Evolutionary conservation across 2,888 invertebrate genomes (phyloP).

Genomic region (Drosophila demipolita): DNA sequence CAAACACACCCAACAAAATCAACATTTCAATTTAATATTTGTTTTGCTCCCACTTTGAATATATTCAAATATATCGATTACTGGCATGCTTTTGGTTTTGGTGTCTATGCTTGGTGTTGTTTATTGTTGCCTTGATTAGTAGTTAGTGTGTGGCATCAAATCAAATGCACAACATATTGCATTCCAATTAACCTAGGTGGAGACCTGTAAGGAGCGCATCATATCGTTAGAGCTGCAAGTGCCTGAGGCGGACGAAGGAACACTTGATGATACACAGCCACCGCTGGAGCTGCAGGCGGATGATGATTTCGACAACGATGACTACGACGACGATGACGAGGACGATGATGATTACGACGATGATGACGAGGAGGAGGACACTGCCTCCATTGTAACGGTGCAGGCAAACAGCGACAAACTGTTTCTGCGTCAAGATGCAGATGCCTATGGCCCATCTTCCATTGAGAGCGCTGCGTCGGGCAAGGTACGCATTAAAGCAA

Average conservation of each 20-base stretch:
- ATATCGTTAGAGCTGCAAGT: slow-evolving; percentile 93
- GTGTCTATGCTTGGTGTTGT: slow-evolving; percentile 38
- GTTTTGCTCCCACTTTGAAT: slow-evolving; percentile 10
- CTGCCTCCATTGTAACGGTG: slow-evolving; percentile 85
- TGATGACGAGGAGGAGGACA: slow-evolving; percentile 87
- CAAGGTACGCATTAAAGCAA: slow-evolving; percentile 77
- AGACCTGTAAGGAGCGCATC: slow-evolving; percentile 96
- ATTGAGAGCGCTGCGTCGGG: slow-evolving; percentile 75
- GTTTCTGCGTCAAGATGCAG: slow-evolving; percentile 82
- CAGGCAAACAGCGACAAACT: slow-evolving; percentile 84
- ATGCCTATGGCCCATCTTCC: slow-evolving; percentile 77
- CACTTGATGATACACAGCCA: slow-evolving; percentile 66
- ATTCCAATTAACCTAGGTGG: slow-evolving; percentile 87
- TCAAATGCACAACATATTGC: slow-evolving; percentile 71
- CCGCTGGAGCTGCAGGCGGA: slow-evolving; percentile 57
- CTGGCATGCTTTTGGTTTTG: slow-evolving; percentile 56
- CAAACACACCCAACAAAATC: not conserved
- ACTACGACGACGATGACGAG: slow-evolving; percentile 76
- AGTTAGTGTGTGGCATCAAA: slow-evolving; percentile 53
- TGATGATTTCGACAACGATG: slow-evolving; percentile 77
- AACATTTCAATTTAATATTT: not conserved
- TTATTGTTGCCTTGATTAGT: slow-evolving; percentile 55
- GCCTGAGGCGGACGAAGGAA: slow-evolving; percentile 82
- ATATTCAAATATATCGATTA: slow-evolving; percentile 8
- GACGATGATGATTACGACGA: slow-evolving; percentile 82